These are phyloP conservation scores for Lasioglossum malachurum DNA, from an alignment of 2,888 invertebrate genomes.

Conservation along the genomic window DNA sequence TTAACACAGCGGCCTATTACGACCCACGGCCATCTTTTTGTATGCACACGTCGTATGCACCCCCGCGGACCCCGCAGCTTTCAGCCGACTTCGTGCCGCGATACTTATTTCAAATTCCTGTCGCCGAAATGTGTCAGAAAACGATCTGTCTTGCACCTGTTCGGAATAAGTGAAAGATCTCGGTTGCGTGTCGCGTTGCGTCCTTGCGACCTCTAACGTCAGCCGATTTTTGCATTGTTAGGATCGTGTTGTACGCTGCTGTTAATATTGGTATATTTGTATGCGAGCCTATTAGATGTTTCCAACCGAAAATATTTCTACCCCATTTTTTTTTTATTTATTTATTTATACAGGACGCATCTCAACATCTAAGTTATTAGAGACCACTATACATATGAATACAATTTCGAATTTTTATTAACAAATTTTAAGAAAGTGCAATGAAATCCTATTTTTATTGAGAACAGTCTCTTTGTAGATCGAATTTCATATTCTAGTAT, in stretches of 20 bases:
- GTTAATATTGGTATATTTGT: neutral
- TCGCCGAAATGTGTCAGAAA: constrained; percentile 1
- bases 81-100: neutral
- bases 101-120: constrained; percentile 20
- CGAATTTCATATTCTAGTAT: too few species aligned
- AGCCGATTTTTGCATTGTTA: neutral
- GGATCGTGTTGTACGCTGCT: neutral
- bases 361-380: too few species aligned
- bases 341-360: too few species aligned
- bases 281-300: neutral
- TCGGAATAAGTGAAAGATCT: constrained; percentile 2
- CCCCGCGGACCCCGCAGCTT: constrained; percentile 13
- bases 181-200: neutral
- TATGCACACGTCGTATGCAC: constrained; percentile 21
- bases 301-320: neutral
- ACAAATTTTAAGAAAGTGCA: too few species aligned
- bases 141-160: constrained; percentile 4
- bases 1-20: constrained; percentile 66
- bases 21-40: constrained; percentile 44
- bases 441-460: too few species aligned
- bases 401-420: too few species aligned
- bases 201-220: neutral
- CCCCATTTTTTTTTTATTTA: neutral
- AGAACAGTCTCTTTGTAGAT: too few species aligned
- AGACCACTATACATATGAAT: too few species aligned